Percentiles rank a stretch among this genome's conserved stretches.
Evolutionary conservation across 2,888 invertebrate species (phyloP).

Genomic region (Stratiomys singularior): DNA sequence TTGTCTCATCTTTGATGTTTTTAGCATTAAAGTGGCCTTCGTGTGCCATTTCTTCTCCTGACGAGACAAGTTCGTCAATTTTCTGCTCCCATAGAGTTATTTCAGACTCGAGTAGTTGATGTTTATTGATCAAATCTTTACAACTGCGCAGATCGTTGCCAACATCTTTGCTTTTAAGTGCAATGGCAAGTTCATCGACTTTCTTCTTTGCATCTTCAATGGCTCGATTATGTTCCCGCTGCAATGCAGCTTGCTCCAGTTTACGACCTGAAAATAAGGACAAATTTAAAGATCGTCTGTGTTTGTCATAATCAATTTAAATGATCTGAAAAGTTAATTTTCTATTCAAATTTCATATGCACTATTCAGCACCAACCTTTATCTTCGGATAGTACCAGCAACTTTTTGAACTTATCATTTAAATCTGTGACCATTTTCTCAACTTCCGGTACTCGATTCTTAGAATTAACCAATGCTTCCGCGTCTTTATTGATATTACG

Average conservation of each 20-base stretch:
- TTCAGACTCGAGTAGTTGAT: conserved; percentile 89
- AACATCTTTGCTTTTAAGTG: conserved; percentile 82
- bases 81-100: conserved; percentile 84
- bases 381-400: conserved; percentile 74
- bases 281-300: neutral
- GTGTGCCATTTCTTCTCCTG: conserved; percentile 90
- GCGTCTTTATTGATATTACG: conserved; percentile 85
- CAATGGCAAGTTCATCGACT: conserved; percentile 84
- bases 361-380: conserved; percentile 61
- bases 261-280: conserved; percentile 68
- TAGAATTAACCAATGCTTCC: conserved; percentile 76
- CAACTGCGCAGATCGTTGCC: conserved; percentile 92
- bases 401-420: conserved; percentile 81
- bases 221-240: conserved; percentile 80
- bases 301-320: too few species aligned
- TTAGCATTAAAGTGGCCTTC: conserved; percentile 95
- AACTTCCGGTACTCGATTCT: conserved; percentile 77
- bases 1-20: conserved; percentile 82
- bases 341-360: too few species aligned
- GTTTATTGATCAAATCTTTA: conserved; percentile 88
- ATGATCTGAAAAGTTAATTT: too few species aligned
- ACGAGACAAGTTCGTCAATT: conserved; percentile 78
- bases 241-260: conserved; percentile 89
- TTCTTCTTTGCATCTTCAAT: conserved; percentile 91
- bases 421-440: conserved; percentile 74